Evolutionary conservation across 2,888 invertebrate species (phyloP), one percentile per base, ranked within the genome.

Genomic region (Dilophus febrilis): DNA sequence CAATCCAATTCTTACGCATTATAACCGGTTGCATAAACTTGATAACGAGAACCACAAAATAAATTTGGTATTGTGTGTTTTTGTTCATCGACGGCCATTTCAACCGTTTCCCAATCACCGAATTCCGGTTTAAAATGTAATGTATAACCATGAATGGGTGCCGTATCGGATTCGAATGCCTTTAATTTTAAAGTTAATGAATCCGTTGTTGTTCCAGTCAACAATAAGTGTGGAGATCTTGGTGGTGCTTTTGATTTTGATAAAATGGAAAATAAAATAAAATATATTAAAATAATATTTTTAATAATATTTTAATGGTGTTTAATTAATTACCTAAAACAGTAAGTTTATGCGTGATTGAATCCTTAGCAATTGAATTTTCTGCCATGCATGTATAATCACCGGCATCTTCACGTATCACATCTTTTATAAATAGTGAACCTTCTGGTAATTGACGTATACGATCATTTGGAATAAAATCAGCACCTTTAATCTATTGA

Each of bases 41-140:
- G 90, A 63, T 94, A 94, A 56, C 85, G 72, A 12, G 91, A 87
- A 47, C 94, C 94, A 58, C 94, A 94, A 64, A 84, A 77, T 43
- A 94, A 65, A 56, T 80, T 84, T 52, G 88, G 87, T 48, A 92
- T 69, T 16, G 85, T 84, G 59, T 84, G 82, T 39, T 84, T 86
- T 50, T 79, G 81, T 22, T 79, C 77, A 50, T 75, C 77, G 48
- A 81, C 74, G 27, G 78, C 72, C 41, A 77, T 77, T 66, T 86
- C 84, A 43, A 81, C 76, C 8, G 83, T 85, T 64, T 86, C 85
- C 90, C 90, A 91, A 54, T 88, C 87, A 14, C 90, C 90, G 54
- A 90, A 91, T 61, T 92, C 91, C 40, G 88, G 88, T 57, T 91
- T 91, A 67, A 86, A 90, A 56, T 86, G 85, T 46, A 94, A 72